Conservation (phyloP, 2,888 invertebrate genomes). For the Lottia gigantea region DNA sequence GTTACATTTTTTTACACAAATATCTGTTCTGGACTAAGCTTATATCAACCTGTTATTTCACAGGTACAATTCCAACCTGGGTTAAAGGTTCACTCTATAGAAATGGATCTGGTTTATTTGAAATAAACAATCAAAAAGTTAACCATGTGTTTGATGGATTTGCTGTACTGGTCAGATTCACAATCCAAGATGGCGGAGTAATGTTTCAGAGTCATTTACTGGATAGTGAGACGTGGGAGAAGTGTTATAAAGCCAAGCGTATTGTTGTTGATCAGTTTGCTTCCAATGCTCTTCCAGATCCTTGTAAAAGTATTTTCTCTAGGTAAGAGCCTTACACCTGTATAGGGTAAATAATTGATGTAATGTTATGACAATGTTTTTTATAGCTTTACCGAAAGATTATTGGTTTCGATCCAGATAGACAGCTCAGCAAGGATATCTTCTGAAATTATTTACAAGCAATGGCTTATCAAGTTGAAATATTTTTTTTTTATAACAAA, state of each 20-base stretch:
- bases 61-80: slow-evolving; percentile 53
- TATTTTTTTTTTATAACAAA: too few relatives aligned
- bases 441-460: too few relatives aligned
- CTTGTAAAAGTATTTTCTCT: slow-evolving; percentile 72
- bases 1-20: too few relatives aligned
- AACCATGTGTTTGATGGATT: slow-evolving; percentile 91
- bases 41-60: not conserved
- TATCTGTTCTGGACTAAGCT: too few relatives aligned
- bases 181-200: slow-evolving; percentile 67
- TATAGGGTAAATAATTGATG: too few relatives aligned
- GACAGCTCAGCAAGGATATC: not conserved
- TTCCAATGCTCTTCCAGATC: slow-evolving; percentile 82
- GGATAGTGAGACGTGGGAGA: slow-evolving; percentile 77
- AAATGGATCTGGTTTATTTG: slow-evolving; percentile 84
- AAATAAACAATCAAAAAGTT: slow-evolving; percentile 75
- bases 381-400: too few relatives aligned
- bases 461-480: too few relatives aligned
- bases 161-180: slow-evolving; percentile 73
- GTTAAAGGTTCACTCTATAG: slow-evolving; percentile 52
- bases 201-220: slow-evolving; percentile 72
- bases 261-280: slow-evolving; percentile 90
- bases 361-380: too few relatives aligned
- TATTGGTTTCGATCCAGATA: too few relatives aligned
- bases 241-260: slow-evolving; percentile 75
- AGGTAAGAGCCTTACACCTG: slow-evolving; percentile 45